Evolutionary conservation across 2,888 invertebrate genomes (phyloP).

Genomic region (Gisinianus flammeolus): DNA sequence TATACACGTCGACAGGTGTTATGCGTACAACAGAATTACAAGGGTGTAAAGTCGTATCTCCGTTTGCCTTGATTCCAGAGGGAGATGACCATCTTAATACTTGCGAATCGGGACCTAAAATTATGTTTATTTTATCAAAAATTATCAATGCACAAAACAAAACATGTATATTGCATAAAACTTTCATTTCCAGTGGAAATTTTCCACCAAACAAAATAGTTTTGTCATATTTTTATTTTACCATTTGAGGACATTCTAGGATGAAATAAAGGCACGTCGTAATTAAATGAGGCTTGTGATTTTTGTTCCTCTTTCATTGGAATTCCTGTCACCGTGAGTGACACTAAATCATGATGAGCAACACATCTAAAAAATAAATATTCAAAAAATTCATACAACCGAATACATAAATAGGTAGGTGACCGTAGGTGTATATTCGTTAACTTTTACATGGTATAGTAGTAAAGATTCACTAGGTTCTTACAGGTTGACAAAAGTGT

Average conservation of each 20-base stretch:
- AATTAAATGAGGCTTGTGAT: conserved; percentile 96
- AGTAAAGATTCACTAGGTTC: no score
- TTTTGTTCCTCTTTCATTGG: conserved; percentile 99
- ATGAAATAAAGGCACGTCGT: conserved; percentile 97
- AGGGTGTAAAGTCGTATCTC: conserved; percentile 66
- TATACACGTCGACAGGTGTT: conserved; percentile 93
- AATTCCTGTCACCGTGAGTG: conserved; percentile 96
- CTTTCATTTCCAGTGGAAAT: no score
- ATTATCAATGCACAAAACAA: no score
- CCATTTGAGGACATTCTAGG: conserved; percentile 62
- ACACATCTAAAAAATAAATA: conserved; percentile 45
- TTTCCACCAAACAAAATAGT: not conserved
- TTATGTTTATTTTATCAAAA: not conserved
- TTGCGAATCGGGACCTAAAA: conserved; percentile 63
- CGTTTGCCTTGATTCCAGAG: conserved; percentile 46
- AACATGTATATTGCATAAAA: no score
- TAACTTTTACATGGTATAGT: no score
- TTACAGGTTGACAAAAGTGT: not conserved
- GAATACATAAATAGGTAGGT: no score
- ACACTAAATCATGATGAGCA: conserved; percentile 86
- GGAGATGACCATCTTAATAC: conserved; percentile 95
- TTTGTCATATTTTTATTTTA: conserved; percentile 39
- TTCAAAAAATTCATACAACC: no score
- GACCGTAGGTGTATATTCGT: no score
- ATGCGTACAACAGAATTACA: conserved; percentile 86